phyloP scores from a whole-genome alignment of 2,797 vertebrate species.

The Siniperca undulata region DNA sequence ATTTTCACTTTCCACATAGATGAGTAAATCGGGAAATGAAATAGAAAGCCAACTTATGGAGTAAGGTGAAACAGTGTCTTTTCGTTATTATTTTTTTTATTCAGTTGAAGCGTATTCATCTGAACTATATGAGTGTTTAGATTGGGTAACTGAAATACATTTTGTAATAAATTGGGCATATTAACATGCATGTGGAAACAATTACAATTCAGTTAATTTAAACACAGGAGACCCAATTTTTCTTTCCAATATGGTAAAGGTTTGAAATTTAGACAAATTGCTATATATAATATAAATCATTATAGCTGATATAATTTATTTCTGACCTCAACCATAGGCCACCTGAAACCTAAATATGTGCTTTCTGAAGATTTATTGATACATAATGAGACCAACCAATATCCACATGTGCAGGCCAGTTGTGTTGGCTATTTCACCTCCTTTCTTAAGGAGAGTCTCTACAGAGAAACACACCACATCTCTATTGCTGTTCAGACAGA shows the following conservation, averaged over 20 bases:
- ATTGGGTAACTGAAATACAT: background rate
- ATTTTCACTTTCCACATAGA: constrained; percentile 6
- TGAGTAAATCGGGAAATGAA: background rate
- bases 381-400: background rate
- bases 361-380: constrained; percentile 7
- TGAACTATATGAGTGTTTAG: background rate
- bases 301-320: constrained; percentile 22
- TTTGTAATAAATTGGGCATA: background rate
- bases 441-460: background rate
- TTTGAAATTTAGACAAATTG: background rate
- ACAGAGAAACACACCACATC: background rate
- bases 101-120: background rate
- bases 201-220: background rate
- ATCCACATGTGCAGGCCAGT: background rate
- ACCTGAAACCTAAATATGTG: background rate
- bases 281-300: background rate
- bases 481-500: background rate
- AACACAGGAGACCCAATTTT: background rate
- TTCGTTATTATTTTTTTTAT: background rate
- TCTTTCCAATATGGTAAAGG: background rate
- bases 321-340: constrained; percentile 10
- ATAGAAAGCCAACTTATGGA: background rate
- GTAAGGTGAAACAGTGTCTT: background rate
- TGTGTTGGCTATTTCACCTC: background rate
- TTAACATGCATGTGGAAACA: background rate